phyloP scores from a whole-genome alignment of 2,888 invertebrate species.

The Desoria tigrina region DNA sequence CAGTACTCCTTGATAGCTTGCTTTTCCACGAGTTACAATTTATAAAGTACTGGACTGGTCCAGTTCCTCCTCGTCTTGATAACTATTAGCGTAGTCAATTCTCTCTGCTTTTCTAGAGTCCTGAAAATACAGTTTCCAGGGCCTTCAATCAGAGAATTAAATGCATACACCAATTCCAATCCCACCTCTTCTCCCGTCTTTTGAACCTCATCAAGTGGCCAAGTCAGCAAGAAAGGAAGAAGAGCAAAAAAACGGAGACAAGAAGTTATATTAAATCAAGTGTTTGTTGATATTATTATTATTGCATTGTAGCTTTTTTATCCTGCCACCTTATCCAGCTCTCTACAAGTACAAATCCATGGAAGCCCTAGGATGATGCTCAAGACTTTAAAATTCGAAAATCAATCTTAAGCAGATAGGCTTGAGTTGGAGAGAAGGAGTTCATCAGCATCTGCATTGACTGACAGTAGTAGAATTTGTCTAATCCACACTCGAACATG shows the following conservation, averaged over 20 bases:
- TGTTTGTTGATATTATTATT: conserved; percentile 11
- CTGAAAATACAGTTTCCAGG: too few relatives aligned
- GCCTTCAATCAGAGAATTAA: conserved; percentile 1
- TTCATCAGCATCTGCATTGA: too few relatives aligned
- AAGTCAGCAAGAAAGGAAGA: conserved; percentile 2
- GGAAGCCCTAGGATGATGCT: not conserved
- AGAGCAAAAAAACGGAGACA: not conserved
- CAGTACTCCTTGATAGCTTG: too few relatives aligned
- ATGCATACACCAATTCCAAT: not conserved
- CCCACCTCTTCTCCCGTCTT: not conserved
- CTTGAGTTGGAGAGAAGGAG: too few relatives aligned
- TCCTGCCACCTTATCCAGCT: not conserved
- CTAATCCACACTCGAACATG: too few relatives aligned
- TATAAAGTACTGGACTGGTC: not conserved
- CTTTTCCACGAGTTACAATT: too few relatives aligned
- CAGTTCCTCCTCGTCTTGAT: not conserved
- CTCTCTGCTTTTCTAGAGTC: too few relatives aligned
- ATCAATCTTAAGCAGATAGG: too few relatives aligned
- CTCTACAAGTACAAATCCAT: not conserved
- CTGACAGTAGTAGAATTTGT: too few relatives aligned
- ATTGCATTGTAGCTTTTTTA: conserved; percentile 6
- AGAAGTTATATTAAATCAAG: conserved; percentile 9
- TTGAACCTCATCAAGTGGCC: not conserved
- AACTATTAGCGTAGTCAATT: too few relatives aligned
- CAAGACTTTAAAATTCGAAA: too few relatives aligned